A percentile compares a stretch with the other conserved stretches of the same genome.
phyloP scores from a whole-genome alignment of 2,888 invertebrate genomes.

The Rhamnusium bicolor region DNA sequence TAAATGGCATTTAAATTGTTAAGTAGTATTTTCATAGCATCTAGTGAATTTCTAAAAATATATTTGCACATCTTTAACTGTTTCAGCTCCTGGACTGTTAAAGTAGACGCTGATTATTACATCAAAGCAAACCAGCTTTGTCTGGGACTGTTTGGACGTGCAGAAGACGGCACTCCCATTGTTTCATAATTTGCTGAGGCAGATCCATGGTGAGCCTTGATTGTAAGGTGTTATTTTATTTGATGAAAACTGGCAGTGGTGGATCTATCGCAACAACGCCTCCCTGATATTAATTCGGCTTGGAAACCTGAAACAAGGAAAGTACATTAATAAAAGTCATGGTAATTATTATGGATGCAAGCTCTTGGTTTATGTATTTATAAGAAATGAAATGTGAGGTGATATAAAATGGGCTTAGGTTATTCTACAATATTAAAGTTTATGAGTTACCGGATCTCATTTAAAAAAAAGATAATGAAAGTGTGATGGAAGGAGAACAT shows the following conservation, averaged over 20 bases:
- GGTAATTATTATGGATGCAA: constrained; percentile 43
- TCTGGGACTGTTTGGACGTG: constrained; percentile 13
- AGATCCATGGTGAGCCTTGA: constrained; percentile 33
- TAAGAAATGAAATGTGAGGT: not conserved
- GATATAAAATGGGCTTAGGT: not conserved
- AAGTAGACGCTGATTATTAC: constrained; percentile 19
- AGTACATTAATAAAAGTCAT: constrained; percentile 45
- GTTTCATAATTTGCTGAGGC: constrained; percentile 41
- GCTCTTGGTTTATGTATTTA: constrained; percentile 5
- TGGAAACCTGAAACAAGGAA: constrained; percentile 44
- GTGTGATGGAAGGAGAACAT: not conserved
- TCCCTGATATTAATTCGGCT: constrained; percentile 36
- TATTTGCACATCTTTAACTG: not conserved
- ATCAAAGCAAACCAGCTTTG: constrained; percentile 20
- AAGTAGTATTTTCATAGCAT: not conserved
- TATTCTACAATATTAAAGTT: not conserved
- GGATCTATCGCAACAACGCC: constrained; percentile 34
- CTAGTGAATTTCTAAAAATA: not conserved
- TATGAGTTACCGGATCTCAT: not conserved
- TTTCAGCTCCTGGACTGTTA: constrained; percentile 10
- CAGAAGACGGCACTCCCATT: constrained; percentile 32
- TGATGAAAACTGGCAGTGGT: constrained; percentile 32
- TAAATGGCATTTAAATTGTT: no score
- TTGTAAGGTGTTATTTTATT: constrained; percentile 36
- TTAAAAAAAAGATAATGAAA: not conserved